Evolutionary conservation across 1,140 invertebrate genomes (phyloP), one percentile per base, ranked within the genome.

Genomic region (Megathymus violae): DNA sequence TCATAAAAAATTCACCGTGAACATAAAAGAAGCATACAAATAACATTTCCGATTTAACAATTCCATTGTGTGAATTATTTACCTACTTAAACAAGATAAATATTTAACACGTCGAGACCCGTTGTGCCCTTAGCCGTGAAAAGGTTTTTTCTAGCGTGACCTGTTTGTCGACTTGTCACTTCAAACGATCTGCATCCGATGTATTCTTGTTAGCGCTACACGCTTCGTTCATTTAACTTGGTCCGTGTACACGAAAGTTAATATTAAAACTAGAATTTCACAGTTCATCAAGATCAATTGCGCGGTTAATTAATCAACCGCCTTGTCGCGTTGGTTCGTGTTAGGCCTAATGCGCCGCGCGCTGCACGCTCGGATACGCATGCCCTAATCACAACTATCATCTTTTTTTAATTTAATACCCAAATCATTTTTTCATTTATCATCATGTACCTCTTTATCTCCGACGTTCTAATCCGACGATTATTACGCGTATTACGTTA

Each of bases 401-500:
- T 79, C 74, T 74, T 67, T 54, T 78, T 25, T 58, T 36, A 36
- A 36, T 79, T 77, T 74, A 74, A 79, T 79, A 80, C 74, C 78
- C 65, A 78, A 84, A 80, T 82, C 77, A 81, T 76, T 81, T 77
- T 80, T 88, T 82, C 82, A 88, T 88, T 86, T 78, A 86, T 83
- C 78, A 80, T 80, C 71, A 59, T 69, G 67, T 71, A 77, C 65
- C 78, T 73, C 68, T 84, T 88, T 86, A 89, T 86, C 83, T 78
- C 74, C 67, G 85, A 82, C 77, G 78, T 77, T 80, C 72, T 77
- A 77, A 82, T 82, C 73, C 67, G 70, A 80, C 73, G 71, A 85
- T 85, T 85, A 88, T 85, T 87, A 85, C 74, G 82, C 76, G 73
- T 84, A 84, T 86, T 84, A 85, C 74, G 78, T 88, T 87, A 82